Conservation (phyloP, 2,888 invertebrate species). For the Trichogramma dendrolimi region DNA sequence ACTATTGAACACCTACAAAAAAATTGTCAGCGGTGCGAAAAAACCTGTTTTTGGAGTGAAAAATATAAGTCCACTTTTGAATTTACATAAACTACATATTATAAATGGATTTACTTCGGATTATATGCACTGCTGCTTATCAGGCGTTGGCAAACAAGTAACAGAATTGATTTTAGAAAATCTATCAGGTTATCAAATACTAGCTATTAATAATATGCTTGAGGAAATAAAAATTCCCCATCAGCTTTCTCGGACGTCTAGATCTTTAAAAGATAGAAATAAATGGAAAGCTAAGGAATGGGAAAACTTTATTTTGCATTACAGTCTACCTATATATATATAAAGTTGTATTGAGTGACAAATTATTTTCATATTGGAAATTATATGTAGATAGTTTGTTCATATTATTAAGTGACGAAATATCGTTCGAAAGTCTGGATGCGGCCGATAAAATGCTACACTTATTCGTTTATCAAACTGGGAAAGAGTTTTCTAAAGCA, state of each 20-base stretch:
- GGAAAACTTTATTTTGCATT: constrained; percentile 17
- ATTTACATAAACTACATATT: constrained; percentile 20
- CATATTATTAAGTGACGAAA: constrained; percentile 1
- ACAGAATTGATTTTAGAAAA: constrained; percentile 1
- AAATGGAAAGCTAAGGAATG: constrained; percentile 1
- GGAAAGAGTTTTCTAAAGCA: constrained; percentile 1
- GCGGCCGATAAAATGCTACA: constrained; percentile 5
- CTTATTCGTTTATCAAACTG: constrained; percentile 5
- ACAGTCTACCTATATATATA: constrained; percentile 9
- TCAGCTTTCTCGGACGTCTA: neutral
- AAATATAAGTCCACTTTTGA: constrained; percentile 14
- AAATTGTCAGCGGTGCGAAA: neutral
- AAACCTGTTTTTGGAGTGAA: constrained; percentile 19
- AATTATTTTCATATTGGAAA: constrained; percentile 7
- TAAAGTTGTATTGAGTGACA: neutral
- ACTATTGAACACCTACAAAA: too few species aligned
- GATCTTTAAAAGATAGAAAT: neutral
- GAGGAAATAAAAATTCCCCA: neutral
- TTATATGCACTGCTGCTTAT: constrained; percentile 14
- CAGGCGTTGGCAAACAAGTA: constrained; percentile 16
- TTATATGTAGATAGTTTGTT: constrained; percentile 14
- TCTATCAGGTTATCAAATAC: neutral
- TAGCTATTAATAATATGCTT: neutral
- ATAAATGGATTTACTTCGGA: constrained; percentile 20
- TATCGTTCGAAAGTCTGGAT: constrained; percentile 1